phyloP scores from a whole-genome alignment of 2,797 vertebrate genomes.

The Pempheris klunzingeri region DNA sequence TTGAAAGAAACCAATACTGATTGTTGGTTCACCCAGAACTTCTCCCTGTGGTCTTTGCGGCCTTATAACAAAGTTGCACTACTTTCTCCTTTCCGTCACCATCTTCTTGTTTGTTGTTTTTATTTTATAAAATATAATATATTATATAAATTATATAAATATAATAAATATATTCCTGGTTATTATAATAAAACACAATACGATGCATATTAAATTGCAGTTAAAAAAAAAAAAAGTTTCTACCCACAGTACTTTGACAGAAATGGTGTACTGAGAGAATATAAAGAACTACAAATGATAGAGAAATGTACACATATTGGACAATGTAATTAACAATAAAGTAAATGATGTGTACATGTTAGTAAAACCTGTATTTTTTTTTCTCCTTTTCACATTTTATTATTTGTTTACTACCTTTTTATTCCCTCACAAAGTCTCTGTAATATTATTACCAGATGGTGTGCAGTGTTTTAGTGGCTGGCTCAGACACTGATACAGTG shows the following conservation, averaged over 20 bases:
- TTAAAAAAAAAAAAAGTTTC: too few relatives aligned
- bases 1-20: too few relatives aligned
- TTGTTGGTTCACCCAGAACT: too few relatives aligned
- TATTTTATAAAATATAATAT: background rate
- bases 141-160: too few relatives aligned
- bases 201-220: background rate
- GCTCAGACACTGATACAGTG: constrained; percentile 45
- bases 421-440: constrained; percentile 27
- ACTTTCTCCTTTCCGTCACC: too few relatives aligned
- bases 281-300: background rate
- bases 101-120: background rate
- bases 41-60: too few relatives aligned
- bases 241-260: background rate
- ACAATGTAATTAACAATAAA: background rate
- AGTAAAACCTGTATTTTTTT: background rate
- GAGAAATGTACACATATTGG: too few relatives aligned
- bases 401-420: constrained; percentile 8
- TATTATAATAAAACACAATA: background rate
- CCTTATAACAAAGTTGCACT: too few relatives aligned
- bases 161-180: too few relatives aligned
- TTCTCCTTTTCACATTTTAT: background rate
- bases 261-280: background rate
- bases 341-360: background rate
- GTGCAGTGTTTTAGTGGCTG: constrained; percentile 16
- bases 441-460: constrained; percentile 41